Evolutionary conservation across 2,888 invertebrate species (phyloP).

Genomic region (Disparrhopalites patrizii): DNA sequence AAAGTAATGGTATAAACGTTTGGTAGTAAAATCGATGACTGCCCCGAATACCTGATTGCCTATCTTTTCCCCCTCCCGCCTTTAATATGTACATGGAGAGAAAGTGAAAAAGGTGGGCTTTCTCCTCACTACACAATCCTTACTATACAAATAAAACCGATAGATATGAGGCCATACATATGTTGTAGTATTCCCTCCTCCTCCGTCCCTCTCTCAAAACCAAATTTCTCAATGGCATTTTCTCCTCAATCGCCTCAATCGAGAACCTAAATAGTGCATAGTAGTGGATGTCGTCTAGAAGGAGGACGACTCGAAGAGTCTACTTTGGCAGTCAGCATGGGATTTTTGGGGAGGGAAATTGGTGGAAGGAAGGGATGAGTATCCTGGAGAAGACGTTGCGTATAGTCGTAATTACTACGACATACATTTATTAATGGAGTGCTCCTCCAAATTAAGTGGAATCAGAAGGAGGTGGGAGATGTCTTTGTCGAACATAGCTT

Average conservation of each 20-base stretch:
- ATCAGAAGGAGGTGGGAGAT: background rate
- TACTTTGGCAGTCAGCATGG: too few species aligned
- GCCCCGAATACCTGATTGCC: constrained; percentile 25
- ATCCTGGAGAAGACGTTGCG: background rate
- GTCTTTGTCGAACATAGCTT: background rate
- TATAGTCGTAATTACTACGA: background rate
- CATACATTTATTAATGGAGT: too few species aligned
- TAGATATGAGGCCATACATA: too few species aligned
- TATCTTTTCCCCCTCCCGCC: background rate
- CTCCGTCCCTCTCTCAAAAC: background rate
- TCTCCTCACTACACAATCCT: too few species aligned
- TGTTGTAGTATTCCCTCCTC: background rate
- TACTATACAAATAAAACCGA: too few species aligned
- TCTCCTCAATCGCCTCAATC: too few species aligned
- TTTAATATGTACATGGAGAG: too few species aligned
- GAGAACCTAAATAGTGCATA: too few species aligned
- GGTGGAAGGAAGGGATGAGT: too few species aligned
- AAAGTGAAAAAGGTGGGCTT: too few species aligned
- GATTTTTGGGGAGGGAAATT: too few species aligned
- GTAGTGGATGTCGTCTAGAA: background rate
- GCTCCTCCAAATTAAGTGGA: background rate
- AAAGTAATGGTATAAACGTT: too few species aligned
- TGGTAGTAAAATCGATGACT: constrained; percentile 18
- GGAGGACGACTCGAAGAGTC: background rate
- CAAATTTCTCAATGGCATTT: background rate